These are phyloP conservation scores for Prionailurus viverrinus DNA, from an alignment of 2,113 vertebrate genomes.

Conservation along the genomic window DNA sequence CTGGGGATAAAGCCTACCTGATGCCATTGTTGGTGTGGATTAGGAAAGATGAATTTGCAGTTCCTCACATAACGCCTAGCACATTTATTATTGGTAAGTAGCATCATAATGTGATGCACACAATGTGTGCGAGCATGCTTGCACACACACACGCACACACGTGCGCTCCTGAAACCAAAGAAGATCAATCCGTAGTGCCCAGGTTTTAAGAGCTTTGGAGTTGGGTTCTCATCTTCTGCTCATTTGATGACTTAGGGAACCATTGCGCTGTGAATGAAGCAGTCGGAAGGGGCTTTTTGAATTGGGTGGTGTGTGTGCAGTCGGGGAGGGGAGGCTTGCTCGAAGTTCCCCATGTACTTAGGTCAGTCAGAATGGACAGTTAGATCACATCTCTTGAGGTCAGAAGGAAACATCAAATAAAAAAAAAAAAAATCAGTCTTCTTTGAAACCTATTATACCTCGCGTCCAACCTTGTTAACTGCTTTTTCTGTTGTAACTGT, in stretches of 20 bases:
- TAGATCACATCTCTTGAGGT: neutral
- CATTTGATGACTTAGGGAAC: neutral
- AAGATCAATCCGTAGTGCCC: neutral
- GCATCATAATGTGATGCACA: neutral
- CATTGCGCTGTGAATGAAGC: neutral
- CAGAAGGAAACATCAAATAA: constrained; percentile 8
- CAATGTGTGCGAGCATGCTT: neutral
- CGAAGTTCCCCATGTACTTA: neutral
- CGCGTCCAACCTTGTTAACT: neutral
- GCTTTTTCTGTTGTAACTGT: constrained; percentile 37
- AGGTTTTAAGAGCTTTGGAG: neutral
- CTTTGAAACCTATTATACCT: neutral
- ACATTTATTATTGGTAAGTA: neutral
- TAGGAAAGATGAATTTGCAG: constrained; percentile 16
- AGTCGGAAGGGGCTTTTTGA: neutral
- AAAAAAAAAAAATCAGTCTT: neutral
- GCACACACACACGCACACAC: rapidly evolving
- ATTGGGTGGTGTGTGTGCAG: neutral
- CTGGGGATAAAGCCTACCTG: neutral
- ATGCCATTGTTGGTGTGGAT: neutral
- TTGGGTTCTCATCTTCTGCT: neutral
- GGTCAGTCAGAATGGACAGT: neutral
- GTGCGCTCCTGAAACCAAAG: neutral
- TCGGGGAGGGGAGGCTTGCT: neutral
- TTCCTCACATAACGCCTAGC: neutral